Evolutionary conservation across 2,113 vertebrate genomes (phyloP).

Genomic region (Bombycilla garrulus): DNA sequence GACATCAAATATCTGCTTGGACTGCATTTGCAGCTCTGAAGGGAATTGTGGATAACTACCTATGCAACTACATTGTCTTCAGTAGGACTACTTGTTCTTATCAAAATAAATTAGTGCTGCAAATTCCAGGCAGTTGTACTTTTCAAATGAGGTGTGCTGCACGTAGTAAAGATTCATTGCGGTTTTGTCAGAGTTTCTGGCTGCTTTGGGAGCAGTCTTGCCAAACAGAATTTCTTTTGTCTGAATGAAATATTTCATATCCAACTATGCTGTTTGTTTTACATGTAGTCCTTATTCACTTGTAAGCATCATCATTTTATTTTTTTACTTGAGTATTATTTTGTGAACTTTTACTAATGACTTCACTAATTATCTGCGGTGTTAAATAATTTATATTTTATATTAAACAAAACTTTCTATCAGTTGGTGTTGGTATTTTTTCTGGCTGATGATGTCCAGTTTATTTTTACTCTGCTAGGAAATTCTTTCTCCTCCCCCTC

Average conservation of each 20-base stretch:
- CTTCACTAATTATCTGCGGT: background rate
- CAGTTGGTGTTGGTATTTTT: slow-evolving; percentile 24
- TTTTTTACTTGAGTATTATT: slow-evolving; percentile 56
- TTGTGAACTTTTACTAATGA: slow-evolving; percentile 26
- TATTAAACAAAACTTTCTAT: slow-evolving; percentile 48
- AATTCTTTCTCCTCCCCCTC: slow-evolving; percentile 68
- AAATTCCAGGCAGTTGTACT: background rate
- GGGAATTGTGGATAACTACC: background rate
- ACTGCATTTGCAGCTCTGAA: background rate
- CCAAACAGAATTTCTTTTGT: slow-evolving; percentile 23
- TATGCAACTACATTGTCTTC: background rate
- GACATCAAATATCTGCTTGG: background rate
- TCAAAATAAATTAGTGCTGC: background rate
- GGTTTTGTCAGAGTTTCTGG: slow-evolving; percentile 37
- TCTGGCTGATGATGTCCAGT: slow-evolving; percentile 25
- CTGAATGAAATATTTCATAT: slow-evolving; percentile 36
- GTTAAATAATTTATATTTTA: slow-evolving; percentile 46
- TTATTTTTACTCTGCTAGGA: slow-evolving; percentile 69
- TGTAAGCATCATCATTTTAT: slow-evolving; percentile 2
- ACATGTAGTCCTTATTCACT: slow-evolving; percentile 24
- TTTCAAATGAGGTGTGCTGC: slow-evolving; percentile 17
- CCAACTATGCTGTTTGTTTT: slow-evolving; percentile 14
- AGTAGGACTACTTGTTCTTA: background rate
- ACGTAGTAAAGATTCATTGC: background rate
- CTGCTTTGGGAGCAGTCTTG: slow-evolving; percentile 21